A percentile compares a stretch with the other conserved stretches of the same genome.
phyloP scores from a whole-genome alignment of 2,113 vertebrate genomes.

The Zootoca vivipara region DNA sequence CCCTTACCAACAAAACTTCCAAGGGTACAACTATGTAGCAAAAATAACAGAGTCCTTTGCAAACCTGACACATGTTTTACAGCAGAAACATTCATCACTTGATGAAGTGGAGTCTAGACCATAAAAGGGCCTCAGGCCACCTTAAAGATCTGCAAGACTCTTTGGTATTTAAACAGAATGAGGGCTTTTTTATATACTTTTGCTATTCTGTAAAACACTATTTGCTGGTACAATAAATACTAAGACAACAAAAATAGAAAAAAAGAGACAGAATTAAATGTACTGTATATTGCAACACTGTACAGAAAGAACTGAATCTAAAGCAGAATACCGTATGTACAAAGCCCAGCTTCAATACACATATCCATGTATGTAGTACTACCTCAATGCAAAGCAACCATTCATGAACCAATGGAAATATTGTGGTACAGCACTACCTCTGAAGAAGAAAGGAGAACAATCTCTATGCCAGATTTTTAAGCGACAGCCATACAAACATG shows the following conservation, averaged over 20 bases:
- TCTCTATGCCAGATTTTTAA: background rate
- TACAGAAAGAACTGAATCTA: background rate
- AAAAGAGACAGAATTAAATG: background rate
- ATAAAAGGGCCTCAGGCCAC: background rate
- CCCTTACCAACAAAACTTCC: background rate
- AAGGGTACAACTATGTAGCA: background rate
- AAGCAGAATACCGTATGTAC: background rate
- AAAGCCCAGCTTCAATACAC: background rate
- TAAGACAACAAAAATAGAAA: background rate
- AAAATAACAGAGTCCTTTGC: background rate
- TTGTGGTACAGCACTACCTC: background rate
- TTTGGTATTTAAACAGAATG: background rate
- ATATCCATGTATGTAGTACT: background rate
- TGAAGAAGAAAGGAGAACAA: slow-evolving; percentile 3
- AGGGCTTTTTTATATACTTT: background rate
- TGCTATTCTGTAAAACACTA: background rate
- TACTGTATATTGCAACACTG: background rate
- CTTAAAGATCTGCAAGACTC: background rate
- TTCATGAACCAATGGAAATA: background rate
- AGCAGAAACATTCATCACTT: background rate
- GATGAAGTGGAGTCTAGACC: background rate
- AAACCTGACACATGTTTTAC: background rate
- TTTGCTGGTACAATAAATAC: background rate
- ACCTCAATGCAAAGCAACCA: background rate
- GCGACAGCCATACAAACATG: background rate